Base-by-base conservation (phyloP, 2,888 invertebrate species). In the Automeris io region DNA sequence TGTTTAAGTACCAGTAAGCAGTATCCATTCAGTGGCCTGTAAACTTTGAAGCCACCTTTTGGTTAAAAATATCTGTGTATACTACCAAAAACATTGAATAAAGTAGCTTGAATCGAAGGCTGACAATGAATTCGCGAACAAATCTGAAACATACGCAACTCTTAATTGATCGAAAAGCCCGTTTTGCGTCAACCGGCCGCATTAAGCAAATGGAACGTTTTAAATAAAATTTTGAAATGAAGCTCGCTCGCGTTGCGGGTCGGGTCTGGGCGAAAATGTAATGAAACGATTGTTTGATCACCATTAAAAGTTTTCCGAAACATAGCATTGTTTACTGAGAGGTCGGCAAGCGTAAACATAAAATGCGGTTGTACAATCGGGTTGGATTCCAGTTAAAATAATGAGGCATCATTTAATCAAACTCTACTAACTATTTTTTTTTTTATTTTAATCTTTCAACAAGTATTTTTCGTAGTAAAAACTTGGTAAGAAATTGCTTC, bases 251-350 rank as follows among this genome's bases (percentile, higher is more conserved):
- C 47, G 43, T 48, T 49, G 39, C 33, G 33, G 43, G 31, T 47
- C 46, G 45, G 52, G 39, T 50, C 49, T 43, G 46, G 47, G 57
- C 56, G 60, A 65, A 68, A 70, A 66, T 64, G 55, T 57, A 66
- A 70, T 60, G 66, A 58, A 72, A 67, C 66, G 68, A 70, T 73
- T 79, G 74, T 80, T 80, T 80, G 76, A 76, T 77, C 65, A 62
- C 74, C 73, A 81, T 81, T 80, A 80, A 79, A 81, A 81, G 73
- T 80, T 80, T 69, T 60, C 25, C 51, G 69, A 70, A 78, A 75
- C 73, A 75, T 66, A 68, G 58, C 55, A 56, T 64, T 74, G 69
- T 74, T 70, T 69, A 54, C 47, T 38, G 57, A 62, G 54, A 29
- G 48, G 61, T 51, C 58, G 47, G 51, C 42, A 43, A 57, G 57